These are phyloP conservation scores for Podarcis cretensis DNA, from an alignment of 2,113 vertebrate species.

Conservation along the genomic window DNA sequence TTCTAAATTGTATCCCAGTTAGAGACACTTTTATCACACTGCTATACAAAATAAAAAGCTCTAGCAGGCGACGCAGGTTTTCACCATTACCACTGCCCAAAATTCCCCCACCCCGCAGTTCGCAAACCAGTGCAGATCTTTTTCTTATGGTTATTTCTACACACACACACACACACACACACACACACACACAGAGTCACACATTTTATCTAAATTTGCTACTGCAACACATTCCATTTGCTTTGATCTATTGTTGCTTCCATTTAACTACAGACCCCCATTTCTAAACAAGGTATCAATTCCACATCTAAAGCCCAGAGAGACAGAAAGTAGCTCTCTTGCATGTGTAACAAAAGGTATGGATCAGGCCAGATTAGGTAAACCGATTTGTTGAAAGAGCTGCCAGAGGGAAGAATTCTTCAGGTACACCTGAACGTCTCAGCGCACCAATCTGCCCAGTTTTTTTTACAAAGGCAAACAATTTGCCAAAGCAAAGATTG, in stretches of 20 bases:
- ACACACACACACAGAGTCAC: no score
- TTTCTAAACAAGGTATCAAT: slow-evolving; percentile 1
- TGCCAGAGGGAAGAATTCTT: slow-evolving; percentile 13
- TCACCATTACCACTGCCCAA: no score
- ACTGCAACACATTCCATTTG: slow-evolving; percentile 17
- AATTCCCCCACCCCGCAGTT: background rate
- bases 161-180: no score
- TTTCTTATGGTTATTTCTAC: background rate
- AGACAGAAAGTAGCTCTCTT: background rate
- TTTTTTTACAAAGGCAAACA: slow-evolving; percentile 32
- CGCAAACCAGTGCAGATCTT: background rate
- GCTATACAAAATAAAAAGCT: background rate
- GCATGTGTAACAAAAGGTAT: slow-evolving; percentile 15
- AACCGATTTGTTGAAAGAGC: slow-evolving; percentile 19
- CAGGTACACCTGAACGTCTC: slow-evolving; percentile 49
- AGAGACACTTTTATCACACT: background rate
- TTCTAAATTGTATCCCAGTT: background rate
- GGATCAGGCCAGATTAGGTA: slow-evolving; percentile 27
- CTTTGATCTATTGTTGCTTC: background rate
- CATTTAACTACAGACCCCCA: background rate
- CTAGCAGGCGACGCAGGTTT: background rate
- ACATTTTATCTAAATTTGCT: background rate
- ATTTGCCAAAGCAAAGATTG: slow-evolving; percentile 32
- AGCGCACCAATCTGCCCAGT: background rate
- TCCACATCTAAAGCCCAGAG: slow-evolving; percentile 33